Base-by-base conservation (phyloP, 2,113 vertebrate species). In the Poeciliopsis retropinna region DNA sequence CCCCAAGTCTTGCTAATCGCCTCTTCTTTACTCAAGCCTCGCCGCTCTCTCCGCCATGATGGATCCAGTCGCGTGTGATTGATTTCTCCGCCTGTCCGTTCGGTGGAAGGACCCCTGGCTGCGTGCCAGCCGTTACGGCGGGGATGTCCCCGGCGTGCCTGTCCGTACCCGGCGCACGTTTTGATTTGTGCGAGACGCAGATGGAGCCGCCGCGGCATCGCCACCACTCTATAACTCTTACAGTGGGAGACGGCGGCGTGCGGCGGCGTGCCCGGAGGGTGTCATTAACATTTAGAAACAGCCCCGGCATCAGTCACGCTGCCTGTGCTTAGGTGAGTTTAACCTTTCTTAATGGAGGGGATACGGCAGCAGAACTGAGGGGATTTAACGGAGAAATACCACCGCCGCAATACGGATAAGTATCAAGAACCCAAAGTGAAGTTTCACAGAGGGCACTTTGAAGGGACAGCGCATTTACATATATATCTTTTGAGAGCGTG, bases 231-330 rank as follows among this genome's bases (percentile, higher is more conserved):
- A 84, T 86, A 89, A 88, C 87, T 89, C 89, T 37, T 81, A 77
- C 73, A 72, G 88, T 73, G 73, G 89, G 87, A 89, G 85, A 78
- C 67, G 37, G 78, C 47, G 27, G 78, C 44, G 85, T 47, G 19
- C 77, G 57, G 82, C 75, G 64, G 70, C 84, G 67, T 88, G 89
- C 91, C 92, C 84, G 68, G 17, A 85, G 91, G 90, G 89, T 85
- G 88, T 91, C 90, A 91, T 93, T 93, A 93, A 91, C 92, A 93
- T 93, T 93, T 93, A 90, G 89, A 88, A 92, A 89, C 79, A 83
- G 87, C 87, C 72, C 73, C 47, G 27, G 82, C 88, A 91, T 92
- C 92, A 88, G 90, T 90, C 92, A 86, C 81, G 78, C 73, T 78
- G 86, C 84, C 85, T 88, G 87, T 88, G 89, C 87, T 89, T 88